These are phyloP conservation scores for Cladopsammia gracilis DNA, from an alignment of 64 coral and sea anemone genomes.

Conservation along the genomic window DNA sequence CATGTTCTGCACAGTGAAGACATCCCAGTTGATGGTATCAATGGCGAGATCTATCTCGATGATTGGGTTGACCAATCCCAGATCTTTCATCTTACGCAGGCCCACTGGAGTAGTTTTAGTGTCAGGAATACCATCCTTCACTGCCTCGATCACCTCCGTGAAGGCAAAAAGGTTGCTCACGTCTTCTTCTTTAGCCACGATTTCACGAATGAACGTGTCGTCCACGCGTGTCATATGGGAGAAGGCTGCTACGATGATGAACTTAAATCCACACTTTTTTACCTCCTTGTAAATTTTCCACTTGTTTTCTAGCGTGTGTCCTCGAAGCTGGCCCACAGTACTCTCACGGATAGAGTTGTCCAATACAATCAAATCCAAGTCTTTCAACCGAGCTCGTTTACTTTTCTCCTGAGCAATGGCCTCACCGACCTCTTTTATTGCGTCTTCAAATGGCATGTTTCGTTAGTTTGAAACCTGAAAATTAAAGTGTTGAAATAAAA, in stretches of 20 bases:
- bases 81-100: conserved; percentile 41
- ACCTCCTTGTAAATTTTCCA: conserved; percentile 16
- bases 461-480: background rate
- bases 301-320: conserved; percentile 42
- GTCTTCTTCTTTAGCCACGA: conserved; percentile 1
- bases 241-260: background rate
- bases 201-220: background rate
- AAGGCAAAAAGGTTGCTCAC: background rate
- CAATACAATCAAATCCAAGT: background rate
- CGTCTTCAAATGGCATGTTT: background rate
- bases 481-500: background rate
- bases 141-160: conserved; percentile 22
- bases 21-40: conserved; percentile 56
- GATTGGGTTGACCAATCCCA: conserved; percentile 54
- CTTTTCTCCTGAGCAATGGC: background rate
- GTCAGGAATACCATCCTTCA: conserved; percentile 20
- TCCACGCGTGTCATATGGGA: conserved; percentile 13
- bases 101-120: conserved; percentile 44
- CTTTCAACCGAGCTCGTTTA: background rate
- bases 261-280: background rate
- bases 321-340: conserved; percentile 20
- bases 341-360: conserved; percentile 34
- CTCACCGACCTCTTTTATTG: conserved; percentile 4
- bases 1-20: conserved; percentile 45
- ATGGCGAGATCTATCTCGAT: conserved; percentile 67